Base-by-base conservation (phyloP, 2,888 invertebrate species). In the Acrobasis repandana region DNA sequence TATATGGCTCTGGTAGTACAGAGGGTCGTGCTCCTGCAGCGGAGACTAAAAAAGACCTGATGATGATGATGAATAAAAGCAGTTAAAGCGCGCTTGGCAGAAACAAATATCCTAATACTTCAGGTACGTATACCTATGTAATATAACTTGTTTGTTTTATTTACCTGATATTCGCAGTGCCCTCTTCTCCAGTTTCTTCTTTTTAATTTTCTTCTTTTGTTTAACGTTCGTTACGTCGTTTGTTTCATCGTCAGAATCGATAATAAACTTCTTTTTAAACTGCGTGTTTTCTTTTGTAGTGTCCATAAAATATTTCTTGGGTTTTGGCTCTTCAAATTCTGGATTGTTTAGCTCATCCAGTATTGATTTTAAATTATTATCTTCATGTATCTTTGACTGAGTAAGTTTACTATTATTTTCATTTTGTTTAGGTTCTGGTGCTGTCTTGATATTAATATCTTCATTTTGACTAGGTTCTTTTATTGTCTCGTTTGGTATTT, bases 91-190 rank as follows among this genome's bases (percentile, higher is more conserved):
- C n/a, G n/a, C n/a, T n/a, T n/a, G n/a, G n/a, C n/a, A n/a, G n/a
- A n/a, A n/a, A n/a, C n/a, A n/a, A n/a, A n/a, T n/a, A 3, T 3
- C 4, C 20, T 20, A 3, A 20, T 20, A 20, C 20, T 28, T 28
- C 28, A 28, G 28, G 28, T 28, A 8, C 4, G 28, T 5, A 6
- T 28, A 28, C 28, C 28, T 28, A 1, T 6, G 28, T 28, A 6
- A 28, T 28, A n/a, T 15, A 4, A 15, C 36, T 50, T n/a, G 18
- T 28, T 51, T 16, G 38, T 16, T 6, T 10, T 56, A 56, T 18
- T 61, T 74, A 92, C 93, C 93, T 71, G 93, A 93, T 65, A 92
- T 87, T 63, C 89, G 88, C 36, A 92, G 66, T 9, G 86, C 89
- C 33, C 80, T 85, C 70, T 82, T 71, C 65, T 90, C 83, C 0